Base-by-base conservation (phyloP, 2,797 vertebrate genomes). In the Carapus acus region DNA sequence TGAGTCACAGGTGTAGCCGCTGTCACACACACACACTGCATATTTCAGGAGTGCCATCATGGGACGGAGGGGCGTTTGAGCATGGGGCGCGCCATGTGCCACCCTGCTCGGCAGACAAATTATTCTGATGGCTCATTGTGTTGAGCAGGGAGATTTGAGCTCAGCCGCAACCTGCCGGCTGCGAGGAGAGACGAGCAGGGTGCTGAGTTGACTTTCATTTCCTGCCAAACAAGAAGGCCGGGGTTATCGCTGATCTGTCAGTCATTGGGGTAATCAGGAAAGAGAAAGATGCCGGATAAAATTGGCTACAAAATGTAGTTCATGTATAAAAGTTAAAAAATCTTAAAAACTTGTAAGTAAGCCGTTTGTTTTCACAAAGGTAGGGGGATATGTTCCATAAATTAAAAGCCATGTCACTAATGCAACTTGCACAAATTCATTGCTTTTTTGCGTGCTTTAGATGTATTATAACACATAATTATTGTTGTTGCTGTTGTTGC, bases 1-100 rank as follows among this genome's bases (percentile, higher is more conserved):
- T 79, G 82, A 80, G 62, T 85, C 81, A 71, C 79, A 82, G 79
- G 75, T 85, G 80, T 65, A 67, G 65, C 52, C 6, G 43, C 64
- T 65, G 55, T 71, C 76, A 44, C 54, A 55, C 62, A 44, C 54
- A 55, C 62, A 52, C 29, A 6, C 71, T 77, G 74, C 78, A 84
- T 85, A 75, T 80, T 80, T 83, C 60, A 79, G 57, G 68, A 69
- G 58, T 69, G 34, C 71, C 64, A 68, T 83, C 75, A 76, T 15
- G 23, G 75, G 81, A 76, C 23, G 72, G 74, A 71, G 62, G 59
- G 43, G 64, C 55, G 41, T 46, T 65, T 54, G 63, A 58, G 62
- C 22, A 3, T 12, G 44, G 61, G 71, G 68, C 9, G 53, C 14
- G 65, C 73, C 76, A 52, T 67, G 54, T 52, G 62, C 69, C 60